phyloP scores from a whole-genome alignment of 2,113 vertebrate species.

The Talpa occidentalis region DNA sequence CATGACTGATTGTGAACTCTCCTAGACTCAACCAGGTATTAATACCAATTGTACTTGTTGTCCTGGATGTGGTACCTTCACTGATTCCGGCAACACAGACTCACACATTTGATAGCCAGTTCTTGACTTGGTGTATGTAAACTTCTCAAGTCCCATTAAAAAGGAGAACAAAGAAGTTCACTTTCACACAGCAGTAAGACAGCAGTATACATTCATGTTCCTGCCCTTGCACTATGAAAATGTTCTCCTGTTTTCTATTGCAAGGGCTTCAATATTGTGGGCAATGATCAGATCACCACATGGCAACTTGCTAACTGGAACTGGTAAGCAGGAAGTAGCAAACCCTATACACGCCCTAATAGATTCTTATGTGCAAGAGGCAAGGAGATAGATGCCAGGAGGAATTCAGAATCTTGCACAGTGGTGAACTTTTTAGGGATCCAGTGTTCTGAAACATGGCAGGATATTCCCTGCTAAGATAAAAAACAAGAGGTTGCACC shows the following conservation, averaged over 20 bases:
- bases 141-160: too few relatives aligned
- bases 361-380: background rate
- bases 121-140: too few relatives aligned
- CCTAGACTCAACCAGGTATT: too few relatives aligned
- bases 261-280: background rate
- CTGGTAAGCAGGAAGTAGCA: background rate
- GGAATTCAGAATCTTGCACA: background rate
- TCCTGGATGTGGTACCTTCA: too few relatives aligned
- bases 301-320: background rate
- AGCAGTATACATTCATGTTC: background rate
- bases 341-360: background rate
- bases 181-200: background rate
- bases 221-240: background rate
- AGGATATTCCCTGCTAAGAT: background rate
- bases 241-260: background rate
- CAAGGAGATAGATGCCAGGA: background rate
- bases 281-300: background rate
- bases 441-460: background rate
- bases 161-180: background rate
- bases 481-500: background rate
- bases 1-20: too few relatives aligned
- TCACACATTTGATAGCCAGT: too few relatives aligned
- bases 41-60: too few relatives aligned
- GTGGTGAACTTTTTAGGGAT: too few relatives aligned
- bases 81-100: too few relatives aligned